These are phyloP conservation scores for Philhelius pedissequus DNA, from an alignment of 2,888 invertebrate genomes.

Conservation along the genomic window DNA sequence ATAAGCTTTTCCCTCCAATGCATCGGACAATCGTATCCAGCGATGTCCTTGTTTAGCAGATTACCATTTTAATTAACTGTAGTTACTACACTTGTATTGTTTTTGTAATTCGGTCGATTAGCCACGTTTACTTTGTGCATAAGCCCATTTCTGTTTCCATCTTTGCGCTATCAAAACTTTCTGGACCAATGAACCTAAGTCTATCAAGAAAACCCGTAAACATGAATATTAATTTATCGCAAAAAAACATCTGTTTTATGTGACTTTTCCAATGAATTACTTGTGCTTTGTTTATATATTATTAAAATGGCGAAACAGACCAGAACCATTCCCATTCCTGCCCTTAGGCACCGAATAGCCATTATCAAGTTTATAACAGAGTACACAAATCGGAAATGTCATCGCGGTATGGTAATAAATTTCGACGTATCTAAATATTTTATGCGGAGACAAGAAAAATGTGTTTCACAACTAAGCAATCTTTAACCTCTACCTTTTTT, in stretches of 20 bases:
- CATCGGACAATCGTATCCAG: too few species aligned
- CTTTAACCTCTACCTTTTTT: neutral
- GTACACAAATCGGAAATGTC: conserved; percentile 44
- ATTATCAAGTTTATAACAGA: neutral
- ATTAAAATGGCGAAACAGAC: neutral
- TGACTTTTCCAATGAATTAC: neutral
- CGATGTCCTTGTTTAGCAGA: neutral
- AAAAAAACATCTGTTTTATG: conserved; percentile 40
- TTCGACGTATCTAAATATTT: conserved; percentile 41
- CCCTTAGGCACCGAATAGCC: neutral
- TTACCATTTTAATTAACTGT: neutral
- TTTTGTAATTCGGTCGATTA: neutral
- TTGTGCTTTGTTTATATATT: neutral
- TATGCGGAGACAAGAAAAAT: conserved; percentile 4
- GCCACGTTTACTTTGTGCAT: neutral
- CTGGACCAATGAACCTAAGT: conserved; percentile 26
- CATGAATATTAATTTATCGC: neutral
- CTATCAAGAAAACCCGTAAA: neutral
- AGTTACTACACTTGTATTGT: neutral
- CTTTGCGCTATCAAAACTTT: conserved; percentile 27
- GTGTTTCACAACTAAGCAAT: neutral
- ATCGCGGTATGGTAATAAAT: conserved; percentile 48
- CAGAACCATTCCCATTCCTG: neutral
- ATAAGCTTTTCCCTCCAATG: neutral
- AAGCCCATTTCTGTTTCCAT: neutral